These are phyloP conservation scores for Lordiphosa fenestrarum DNA, from an alignment of 2,888 invertebrate genomes.

Conservation along the genomic window DNA sequence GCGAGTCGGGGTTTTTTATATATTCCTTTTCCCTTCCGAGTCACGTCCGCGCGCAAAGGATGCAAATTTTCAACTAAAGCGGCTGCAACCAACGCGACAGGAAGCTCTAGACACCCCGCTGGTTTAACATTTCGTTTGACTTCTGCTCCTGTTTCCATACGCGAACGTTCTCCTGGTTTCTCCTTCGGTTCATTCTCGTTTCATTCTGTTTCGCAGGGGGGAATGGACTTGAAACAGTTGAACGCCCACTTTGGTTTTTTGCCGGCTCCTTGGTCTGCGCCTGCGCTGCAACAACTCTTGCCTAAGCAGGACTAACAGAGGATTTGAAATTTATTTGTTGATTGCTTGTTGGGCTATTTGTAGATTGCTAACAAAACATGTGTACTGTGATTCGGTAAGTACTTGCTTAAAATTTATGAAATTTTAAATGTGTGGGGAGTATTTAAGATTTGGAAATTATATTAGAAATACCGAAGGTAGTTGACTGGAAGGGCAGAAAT, in stretches of 20 bases:
- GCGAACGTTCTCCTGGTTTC: conserved; percentile 15
- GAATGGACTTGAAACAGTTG: conserved; percentile 1
- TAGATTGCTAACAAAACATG: conserved; percentile 35
- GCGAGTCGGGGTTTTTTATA: conserved; percentile 6
- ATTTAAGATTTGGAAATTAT: no score
- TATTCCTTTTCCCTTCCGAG: conserved; percentile 28
- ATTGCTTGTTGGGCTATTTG: conserved; percentile 27
- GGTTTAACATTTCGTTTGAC: conserved; percentile 14
- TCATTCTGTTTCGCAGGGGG: conserved; percentile 2
- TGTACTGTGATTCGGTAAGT: conserved; percentile 12
- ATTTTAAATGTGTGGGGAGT: not conserved
- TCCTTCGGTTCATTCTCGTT: conserved; percentile 14
- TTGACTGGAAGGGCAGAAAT: no score
- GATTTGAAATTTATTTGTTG: conserved; percentile 34
- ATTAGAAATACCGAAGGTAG: no score
- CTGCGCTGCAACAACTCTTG: conserved; percentile 15
- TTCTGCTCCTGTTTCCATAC: conserved; percentile 12
- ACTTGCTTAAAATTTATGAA: not conserved
- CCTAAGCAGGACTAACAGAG: conserved; percentile 7
- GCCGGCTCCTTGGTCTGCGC: conserved; percentile 29
- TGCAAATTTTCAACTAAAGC: conserved; percentile 67
- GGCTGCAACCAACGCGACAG: conserved; percentile 37
- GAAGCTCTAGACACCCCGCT: conserved; percentile 30
- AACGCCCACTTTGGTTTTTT: not conserved
- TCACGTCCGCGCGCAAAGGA: conserved; percentile 64